These are phyloP conservation scores for Neolamprologus sp. DNA, from an alignment of 2,113 vertebrate genomes.

Conservation along the genomic window DNA sequence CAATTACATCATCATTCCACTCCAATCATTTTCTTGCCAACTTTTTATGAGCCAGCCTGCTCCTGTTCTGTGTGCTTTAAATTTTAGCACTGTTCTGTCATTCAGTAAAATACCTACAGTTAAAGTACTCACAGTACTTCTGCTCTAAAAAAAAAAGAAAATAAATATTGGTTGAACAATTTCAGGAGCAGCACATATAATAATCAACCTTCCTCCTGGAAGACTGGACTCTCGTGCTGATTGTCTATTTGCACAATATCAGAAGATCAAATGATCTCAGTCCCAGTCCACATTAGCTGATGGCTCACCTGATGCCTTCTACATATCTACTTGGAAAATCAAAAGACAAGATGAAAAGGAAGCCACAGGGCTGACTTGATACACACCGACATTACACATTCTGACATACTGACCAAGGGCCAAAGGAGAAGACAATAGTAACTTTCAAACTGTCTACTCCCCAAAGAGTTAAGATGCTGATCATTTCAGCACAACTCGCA, in stretches of 20 bases:
- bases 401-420: not conserved
- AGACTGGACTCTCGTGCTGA: not conserved
- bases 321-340: not conserved
- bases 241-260: not conserved
- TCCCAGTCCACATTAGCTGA: not conserved
- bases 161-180: not conserved
- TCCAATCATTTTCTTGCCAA: not conserved
- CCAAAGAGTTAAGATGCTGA: not conserved
- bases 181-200: not conserved
- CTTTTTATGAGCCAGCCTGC: not conserved
- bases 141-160: not conserved
- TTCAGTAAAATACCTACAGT: not conserved
- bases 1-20: not conserved
- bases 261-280: not conserved
- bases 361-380: not conserved
- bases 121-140: not conserved
- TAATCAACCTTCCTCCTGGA: not conserved
- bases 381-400: not conserved
- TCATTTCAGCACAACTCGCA: not conserved
- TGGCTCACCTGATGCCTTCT: not conserved
- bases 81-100: not conserved
- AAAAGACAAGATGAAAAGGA: not conserved
- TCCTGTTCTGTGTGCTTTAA: not conserved
- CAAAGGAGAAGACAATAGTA: not conserved
- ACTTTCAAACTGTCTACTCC: not conserved